Evolutionary conservation across 2,797 vertebrate species (phyloP), one percentile per base, ranked within the genome.

Genomic region (Malurus splendens): DNA sequence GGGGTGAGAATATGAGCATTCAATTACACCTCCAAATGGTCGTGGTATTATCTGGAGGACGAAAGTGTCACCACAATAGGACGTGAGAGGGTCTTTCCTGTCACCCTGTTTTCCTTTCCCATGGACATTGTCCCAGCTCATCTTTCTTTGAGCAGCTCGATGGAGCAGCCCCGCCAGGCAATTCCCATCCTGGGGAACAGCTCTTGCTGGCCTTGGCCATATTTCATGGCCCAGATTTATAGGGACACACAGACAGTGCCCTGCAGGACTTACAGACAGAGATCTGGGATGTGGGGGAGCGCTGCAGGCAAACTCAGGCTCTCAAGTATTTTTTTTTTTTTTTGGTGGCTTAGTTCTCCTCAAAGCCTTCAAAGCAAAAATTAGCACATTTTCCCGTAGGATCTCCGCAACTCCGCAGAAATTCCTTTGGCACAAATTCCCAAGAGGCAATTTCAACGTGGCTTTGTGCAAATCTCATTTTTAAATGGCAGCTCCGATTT

Each of bases 71-170:
- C 87, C 92, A 97, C 96, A 97, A 98, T 96, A 93, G 93, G 92
- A 93, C 24, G 57, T 96, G 95, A 97, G 95, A 96, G 92, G 87
- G 80, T 96, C 95, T 96, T 97, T 98, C 82, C 68, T 13, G 45
- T 90, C 93, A 92, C 93, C 89, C 67, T 86, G 87, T 92, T 96
- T 95, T 96, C 67, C 93, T 95, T 97, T 97, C 95, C 96, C 96
- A 97, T 97, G 94, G 97, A 94, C 93, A 95, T 94, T 96, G 96
- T 96, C 93, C 90, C 44, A 51, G 67, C 93, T 93, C 94, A 86
- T 96, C 95, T 96, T 96, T 96, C 94, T 97, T 96, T 96, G 95
- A 94, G 87, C 94, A 96, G 92, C 95, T 97, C 95, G 94, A 92
- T 65, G 75, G 87, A 56, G 67, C 2, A 0, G 62, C 59, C 38